Percentiles rank a stretch among this genome's conserved stretches.
These are phyloP conservation scores for Sisor rabdophorus DNA, from an alignment of 2,113 vertebrate species.

Conservation along the genomic window DNA sequence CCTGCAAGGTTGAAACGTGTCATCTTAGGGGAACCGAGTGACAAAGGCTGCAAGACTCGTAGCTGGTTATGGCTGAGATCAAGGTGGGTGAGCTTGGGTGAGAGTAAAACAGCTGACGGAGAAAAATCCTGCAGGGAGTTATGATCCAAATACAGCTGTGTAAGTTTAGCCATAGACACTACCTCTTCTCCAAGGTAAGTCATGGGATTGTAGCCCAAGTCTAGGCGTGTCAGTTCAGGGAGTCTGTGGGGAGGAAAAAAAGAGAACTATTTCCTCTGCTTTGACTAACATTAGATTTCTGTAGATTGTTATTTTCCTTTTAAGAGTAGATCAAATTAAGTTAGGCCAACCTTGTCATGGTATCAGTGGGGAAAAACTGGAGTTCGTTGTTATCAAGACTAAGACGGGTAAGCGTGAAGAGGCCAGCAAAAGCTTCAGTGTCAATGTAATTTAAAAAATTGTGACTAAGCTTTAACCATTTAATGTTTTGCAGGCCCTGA, in stretches of 20 bases:
- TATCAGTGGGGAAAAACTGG: conserved; percentile 81
- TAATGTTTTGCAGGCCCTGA: conserved; percentile 83
- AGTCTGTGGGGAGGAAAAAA: conserved; percentile 59
- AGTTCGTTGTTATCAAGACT: conserved; percentile 90
- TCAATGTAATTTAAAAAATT: conserved; percentile 86
- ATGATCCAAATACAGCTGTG: conserved; percentile 81
- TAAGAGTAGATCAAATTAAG: not conserved
- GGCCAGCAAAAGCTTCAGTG: conserved; percentile 80
- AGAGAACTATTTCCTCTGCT: not conserved
- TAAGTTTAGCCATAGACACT: conserved; percentile 79
- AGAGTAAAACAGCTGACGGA: conserved; percentile 70
- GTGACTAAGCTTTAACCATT: conserved; percentile 84
- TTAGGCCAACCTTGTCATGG: conserved; percentile 74
- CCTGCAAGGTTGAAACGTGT: conserved; percentile 73
- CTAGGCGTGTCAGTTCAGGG: conserved; percentile 70
- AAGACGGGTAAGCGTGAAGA: conserved; percentile 80
- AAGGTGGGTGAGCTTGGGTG: conserved; percentile 73
- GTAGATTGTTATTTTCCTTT: not conserved
- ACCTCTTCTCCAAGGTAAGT: conserved; percentile 81
- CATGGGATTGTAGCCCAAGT: conserved; percentile 89
- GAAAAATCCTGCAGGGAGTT: conserved; percentile 84
- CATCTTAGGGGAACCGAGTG: conserved; percentile 65
- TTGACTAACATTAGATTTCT: not conserved
- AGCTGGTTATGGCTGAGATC: conserved; percentile 87
- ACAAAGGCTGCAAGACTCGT: conserved; percentile 73